Evolutionary conservation across 2,113 vertebrate species (phyloP), one percentile per base, ranked within the genome.

Genomic region (Oophaga pumilio): DNA sequence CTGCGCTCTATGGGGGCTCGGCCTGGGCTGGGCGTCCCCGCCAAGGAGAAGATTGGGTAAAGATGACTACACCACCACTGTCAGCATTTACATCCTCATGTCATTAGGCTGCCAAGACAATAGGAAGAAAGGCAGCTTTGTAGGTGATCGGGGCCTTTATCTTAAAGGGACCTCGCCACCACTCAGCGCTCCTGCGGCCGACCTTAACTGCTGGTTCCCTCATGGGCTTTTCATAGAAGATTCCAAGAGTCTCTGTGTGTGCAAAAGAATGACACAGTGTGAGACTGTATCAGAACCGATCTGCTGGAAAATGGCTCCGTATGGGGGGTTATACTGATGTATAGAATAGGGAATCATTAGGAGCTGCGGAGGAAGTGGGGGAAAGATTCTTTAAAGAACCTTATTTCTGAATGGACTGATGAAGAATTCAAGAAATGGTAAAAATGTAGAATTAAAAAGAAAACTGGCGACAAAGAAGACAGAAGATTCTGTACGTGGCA

Each of bases 181-280:
- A 49, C 9, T 66, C 9, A 4, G 18, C 17, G 6, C 68, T 62
- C 71, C 62, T n/a, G 52, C 9, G 22, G 60, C 4, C 77, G 18
- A 43, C 84, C 69, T n/a, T 12, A 20, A 77, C 77, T 11, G 76
- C 60, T 33, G 26, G 20, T 69, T 80, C 85, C 52, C 57, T 57
- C 60, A 56, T 24, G 53, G 26, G 56, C 28, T 76, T 85, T 77
- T 77, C 22, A 87, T 87, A 8, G 17, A 28, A 43, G 49, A 71
- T 57, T 53, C 60, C 60, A 50, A 69, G 60, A 60, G 22, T 60
- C 49, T 56, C 74, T 79, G 62, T 79, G 52, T 62, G 53, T 13
- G 53, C 13, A 28, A 52, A 60, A 87, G 71, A 87, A 81, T 73
- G 62, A 79, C 76, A 15, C 85, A 86, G 85, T 26, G 49, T 69